Percentiles rank a stretch among this genome's conserved stretches.
These are phyloP conservation scores for Trichonephila clavata DNA, from an alignment of 1,140 invertebrate genomes.

Conservation along the genomic window DNA sequence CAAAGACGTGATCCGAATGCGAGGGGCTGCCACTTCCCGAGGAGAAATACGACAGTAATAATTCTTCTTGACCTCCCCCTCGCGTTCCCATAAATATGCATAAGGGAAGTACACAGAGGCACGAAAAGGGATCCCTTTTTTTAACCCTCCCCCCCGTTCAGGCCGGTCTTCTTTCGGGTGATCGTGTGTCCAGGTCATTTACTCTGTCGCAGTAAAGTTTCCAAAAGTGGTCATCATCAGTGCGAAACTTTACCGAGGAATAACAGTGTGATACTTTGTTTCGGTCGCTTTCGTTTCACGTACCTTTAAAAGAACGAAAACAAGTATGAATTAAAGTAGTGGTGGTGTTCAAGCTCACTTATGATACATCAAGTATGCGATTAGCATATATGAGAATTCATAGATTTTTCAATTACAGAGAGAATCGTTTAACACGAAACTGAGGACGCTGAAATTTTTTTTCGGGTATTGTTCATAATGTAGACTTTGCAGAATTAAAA, in stretches of 20 bases:
- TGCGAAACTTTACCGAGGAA: neutral
- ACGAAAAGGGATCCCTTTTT: neutral
- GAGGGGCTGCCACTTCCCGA: neutral
- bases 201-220: conserved; percentile 4
- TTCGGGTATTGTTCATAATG: too few species aligned
- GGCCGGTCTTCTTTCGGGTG: neutral
- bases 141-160: neutral
- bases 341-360: too few species aligned
- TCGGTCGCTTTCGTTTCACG: neutral
- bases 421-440: too few species aligned
- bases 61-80: conserved; percentile 29
- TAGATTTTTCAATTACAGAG: too few species aligned
- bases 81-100: neutral
- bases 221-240: neutral
- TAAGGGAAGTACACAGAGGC: neutral
- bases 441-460: too few species aligned
- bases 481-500: too few species aligned
- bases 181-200: conserved; percentile 9
- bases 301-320: too few species aligned
- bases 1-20: conserved; percentile 36
- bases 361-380: too few species aligned
- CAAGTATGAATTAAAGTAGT: too few species aligned
- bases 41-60: conserved; percentile 22
- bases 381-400: too few species aligned
- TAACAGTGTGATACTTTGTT: neutral